Conservation (phyloP, 2,888 invertebrate genomes). For the Dicyrtomina minuta region DNA sequence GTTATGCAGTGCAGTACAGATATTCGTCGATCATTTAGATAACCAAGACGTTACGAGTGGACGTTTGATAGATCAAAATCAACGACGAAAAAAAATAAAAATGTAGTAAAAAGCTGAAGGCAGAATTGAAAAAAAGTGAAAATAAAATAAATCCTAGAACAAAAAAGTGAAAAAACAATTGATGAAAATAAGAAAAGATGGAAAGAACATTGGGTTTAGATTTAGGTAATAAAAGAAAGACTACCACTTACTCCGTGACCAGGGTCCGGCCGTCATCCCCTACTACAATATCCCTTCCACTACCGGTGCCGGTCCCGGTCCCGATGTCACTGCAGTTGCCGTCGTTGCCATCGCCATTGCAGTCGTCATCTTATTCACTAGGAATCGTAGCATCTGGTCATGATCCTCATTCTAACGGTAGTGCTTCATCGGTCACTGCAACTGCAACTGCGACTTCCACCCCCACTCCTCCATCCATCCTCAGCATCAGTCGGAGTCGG, state of each 20-base stretch:
- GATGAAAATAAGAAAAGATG: slow-evolving; percentile 23
- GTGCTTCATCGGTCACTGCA: slow-evolving; percentile 6
- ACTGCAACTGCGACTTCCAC: slow-evolving; percentile 33
- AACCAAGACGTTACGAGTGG: no score
- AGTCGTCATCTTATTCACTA: background rate
- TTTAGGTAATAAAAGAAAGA: slow-evolving; percentile 25
- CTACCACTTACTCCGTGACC: slow-evolving; percentile 11
- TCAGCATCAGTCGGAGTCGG: slow-evolving; percentile 7
- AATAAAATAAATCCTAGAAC: no score
- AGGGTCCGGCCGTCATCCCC: slow-evolving; percentile 4
- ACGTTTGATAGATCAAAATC: no score
- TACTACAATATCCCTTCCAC: slow-evolving; percentile 11
- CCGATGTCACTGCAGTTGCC: background rate
- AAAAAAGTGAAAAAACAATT: slow-evolving; percentile 14
- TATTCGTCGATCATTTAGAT: no score
- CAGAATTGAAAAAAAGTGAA: no score
- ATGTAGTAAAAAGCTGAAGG: no score
- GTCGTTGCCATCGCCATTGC: slow-evolving; percentile 1
- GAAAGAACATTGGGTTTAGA: slow-evolving; percentile 28
- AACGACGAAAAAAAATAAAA: no score
- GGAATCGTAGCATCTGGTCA: no score
- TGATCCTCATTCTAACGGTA: no score
- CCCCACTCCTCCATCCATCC: slow-evolving; percentile 20
- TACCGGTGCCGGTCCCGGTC: slow-evolving; percentile 11
- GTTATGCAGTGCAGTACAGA: no score